These are phyloP conservation scores for Podarcis raffonei DNA, from an alignment of 2,113 vertebrate species.

Conservation along the genomic window DNA sequence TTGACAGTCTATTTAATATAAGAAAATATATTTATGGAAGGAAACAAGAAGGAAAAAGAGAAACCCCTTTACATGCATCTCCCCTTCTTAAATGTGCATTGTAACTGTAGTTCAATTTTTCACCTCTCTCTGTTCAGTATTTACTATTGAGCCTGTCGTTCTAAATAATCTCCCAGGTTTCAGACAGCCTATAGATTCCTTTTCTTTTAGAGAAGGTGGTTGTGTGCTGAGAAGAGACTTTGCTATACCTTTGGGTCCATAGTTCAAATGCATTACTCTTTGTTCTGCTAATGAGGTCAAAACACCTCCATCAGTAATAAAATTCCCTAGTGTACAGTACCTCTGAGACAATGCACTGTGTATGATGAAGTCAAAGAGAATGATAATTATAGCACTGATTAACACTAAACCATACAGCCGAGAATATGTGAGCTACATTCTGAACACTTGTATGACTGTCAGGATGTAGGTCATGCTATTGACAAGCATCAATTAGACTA, in stretches of 20 bases:
- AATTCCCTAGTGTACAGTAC: slow-evolving; percentile 44
- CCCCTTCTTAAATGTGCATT: slow-evolving; percentile 15
- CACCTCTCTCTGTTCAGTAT: slow-evolving; percentile 43
- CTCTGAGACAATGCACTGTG: slow-evolving; percentile 46
- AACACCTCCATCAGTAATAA: slow-evolving; percentile 57
- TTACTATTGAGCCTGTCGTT: slow-evolving; percentile 48
- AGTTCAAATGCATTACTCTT: slow-evolving; percentile 55
- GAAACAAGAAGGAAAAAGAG: background rate
- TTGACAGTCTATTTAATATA: background rate
- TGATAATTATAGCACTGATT: slow-evolving; percentile 27
- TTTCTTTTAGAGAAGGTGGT: slow-evolving; percentile 28
- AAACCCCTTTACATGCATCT: background rate
- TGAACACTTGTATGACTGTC: slow-evolving; percentile 49
- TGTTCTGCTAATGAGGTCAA: slow-evolving; percentile 65
- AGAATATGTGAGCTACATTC: slow-evolving; percentile 34
- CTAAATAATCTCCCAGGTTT: slow-evolving; percentile 63
- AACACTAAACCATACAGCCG: background rate
- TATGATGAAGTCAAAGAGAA: slow-evolving; percentile 45
- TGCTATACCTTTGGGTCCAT: slow-evolving; percentile 31
- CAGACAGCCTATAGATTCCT: slow-evolving; percentile 22
- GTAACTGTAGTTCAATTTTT: slow-evolving; percentile 38
- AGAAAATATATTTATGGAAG: background rate
- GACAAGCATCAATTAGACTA: slow-evolving; percentile 5
- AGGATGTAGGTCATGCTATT: slow-evolving; percentile 58
- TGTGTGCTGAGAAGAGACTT: slow-evolving; percentile 53